Conservation (phyloP, 2,888 invertebrate species). For the Mesochorus sp. region DNA sequence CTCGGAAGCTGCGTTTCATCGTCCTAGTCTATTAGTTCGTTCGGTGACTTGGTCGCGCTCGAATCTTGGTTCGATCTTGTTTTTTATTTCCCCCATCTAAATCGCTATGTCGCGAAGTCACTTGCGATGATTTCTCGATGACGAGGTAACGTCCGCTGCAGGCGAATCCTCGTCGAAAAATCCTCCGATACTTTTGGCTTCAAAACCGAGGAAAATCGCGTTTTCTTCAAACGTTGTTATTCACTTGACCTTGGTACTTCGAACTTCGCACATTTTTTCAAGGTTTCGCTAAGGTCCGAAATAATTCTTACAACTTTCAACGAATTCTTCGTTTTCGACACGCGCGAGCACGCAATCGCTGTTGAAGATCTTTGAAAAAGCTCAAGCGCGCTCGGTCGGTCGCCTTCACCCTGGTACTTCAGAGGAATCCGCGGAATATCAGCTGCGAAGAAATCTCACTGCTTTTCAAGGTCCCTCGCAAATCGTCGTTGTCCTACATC, state of each 20-base stretch:
- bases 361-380: too few relatives aligned
- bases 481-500: too few relatives aligned
- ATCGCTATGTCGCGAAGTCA: constrained; percentile 44
- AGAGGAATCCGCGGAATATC: too few relatives aligned
- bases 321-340: not conserved
- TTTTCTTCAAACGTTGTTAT: not conserved
- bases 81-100: constrained; percentile 36
- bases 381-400: too few relatives aligned
- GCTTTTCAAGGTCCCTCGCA: too few relatives aligned
- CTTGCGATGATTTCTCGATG: constrained; percentile 52
- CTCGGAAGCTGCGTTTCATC: constrained; percentile 44
- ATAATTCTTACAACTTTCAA: not conserved
- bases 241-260: not conserved
- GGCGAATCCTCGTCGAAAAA: constrained; percentile 54
- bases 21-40: constrained; percentile 71
- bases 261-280: constrained; percentile 22
- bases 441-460: too few relatives aligned
- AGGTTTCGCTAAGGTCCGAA: too few relatives aligned
- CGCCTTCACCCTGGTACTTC: too few relatives aligned
- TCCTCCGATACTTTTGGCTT: not conserved
- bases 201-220: not conserved
- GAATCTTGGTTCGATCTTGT: constrained; percentile 57
- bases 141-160: constrained; percentile 55
- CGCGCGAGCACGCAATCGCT: too few relatives aligned
- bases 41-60: constrained; percentile 67